These are phyloP conservation scores for Leptopterna dolabrata DNA, from an alignment of 2,888 invertebrate genomes.

Conservation along the genomic window DNA sequence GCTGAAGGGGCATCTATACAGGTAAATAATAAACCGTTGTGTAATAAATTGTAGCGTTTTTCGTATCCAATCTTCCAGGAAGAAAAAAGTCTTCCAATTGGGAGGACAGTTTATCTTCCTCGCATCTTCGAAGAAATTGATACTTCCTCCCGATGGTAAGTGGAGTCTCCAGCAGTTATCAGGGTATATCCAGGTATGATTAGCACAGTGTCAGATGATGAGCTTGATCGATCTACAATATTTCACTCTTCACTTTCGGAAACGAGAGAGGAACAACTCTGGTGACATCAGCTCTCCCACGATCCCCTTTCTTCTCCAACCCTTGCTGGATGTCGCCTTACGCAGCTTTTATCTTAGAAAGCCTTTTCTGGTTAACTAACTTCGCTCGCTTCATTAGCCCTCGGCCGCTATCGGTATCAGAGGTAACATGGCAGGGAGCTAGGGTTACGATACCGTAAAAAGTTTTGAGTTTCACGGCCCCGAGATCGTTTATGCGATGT, in stretches of 20 bases:
- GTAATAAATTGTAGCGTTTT: no score
- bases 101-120: no score
- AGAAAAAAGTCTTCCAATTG: no score
- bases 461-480: conserved; percentile 49
- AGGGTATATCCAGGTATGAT: background rate
- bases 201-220: background rate
- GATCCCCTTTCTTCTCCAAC: conserved; percentile 14
- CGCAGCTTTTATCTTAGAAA: conserved; percentile 46
- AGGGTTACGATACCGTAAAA: conserved; percentile 41
- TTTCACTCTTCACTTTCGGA: conserved; percentile 12
- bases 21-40: no score
- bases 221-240: background rate
- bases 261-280: conserved; percentile 6
- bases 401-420: conserved; percentile 34
- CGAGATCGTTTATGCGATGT: conserved; percentile 42
- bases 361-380: conserved; percentile 51
- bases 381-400: conserved; percentile 43
- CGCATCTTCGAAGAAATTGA: no score
- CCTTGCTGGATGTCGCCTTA: conserved; percentile 19
- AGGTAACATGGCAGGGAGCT: background rate
- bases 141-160: no score
- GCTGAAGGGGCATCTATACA: no score
- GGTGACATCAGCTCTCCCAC: conserved; percentile 32
- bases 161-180: background rate
- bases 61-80: no score